Evolutionary conservation across 35 echinoderm and acorn worm genomes (phyloP).

Genomic region (Ophiothrix spiculata): DNA sequence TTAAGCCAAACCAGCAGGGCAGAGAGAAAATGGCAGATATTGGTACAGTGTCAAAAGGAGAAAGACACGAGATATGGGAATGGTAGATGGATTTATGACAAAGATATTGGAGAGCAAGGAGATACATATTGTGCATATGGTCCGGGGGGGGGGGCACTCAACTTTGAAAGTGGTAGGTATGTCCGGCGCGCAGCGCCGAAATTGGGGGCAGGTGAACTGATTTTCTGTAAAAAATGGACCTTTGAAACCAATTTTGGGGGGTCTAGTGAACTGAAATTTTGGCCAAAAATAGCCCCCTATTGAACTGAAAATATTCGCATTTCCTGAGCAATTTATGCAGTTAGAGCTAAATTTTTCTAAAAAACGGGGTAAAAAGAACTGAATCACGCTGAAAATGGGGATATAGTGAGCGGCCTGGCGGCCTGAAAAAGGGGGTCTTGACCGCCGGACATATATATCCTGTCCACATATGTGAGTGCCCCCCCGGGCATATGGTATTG

Average conservation of each 20-base stretch:
- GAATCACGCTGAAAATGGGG: neutral
- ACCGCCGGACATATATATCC: too few relatives aligned
- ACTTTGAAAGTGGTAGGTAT: too few relatives aligned
- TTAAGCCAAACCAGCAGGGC: neutral
- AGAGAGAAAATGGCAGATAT: neutral
- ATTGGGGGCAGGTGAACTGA: too few relatives aligned
- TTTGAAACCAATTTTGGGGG: too few relatives aligned
- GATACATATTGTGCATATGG: neutral
- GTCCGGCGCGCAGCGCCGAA: too few relatives aligned
- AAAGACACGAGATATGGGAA: neutral
- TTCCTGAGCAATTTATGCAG: neutral
- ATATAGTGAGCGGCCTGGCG: neutral
- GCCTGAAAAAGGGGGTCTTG: too few relatives aligned
- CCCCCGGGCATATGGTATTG: neutral
- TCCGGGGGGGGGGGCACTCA: too few relatives aligned
- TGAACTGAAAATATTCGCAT: neutral
- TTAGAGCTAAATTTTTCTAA: neutral
- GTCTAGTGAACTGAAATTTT: too few relatives aligned
- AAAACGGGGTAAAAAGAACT: neutral
- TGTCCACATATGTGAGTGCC: too few relatives aligned
- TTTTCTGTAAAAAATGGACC: too few relatives aligned
- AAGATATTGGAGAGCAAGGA: neutral
- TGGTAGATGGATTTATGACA: neutral
- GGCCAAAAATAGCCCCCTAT: neutral
- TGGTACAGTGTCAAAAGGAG: neutral